These are phyloP conservation scores for Cephus pygmeus DNA, from an alignment of 2,888 invertebrate genomes.

Conservation along the genomic window DNA sequence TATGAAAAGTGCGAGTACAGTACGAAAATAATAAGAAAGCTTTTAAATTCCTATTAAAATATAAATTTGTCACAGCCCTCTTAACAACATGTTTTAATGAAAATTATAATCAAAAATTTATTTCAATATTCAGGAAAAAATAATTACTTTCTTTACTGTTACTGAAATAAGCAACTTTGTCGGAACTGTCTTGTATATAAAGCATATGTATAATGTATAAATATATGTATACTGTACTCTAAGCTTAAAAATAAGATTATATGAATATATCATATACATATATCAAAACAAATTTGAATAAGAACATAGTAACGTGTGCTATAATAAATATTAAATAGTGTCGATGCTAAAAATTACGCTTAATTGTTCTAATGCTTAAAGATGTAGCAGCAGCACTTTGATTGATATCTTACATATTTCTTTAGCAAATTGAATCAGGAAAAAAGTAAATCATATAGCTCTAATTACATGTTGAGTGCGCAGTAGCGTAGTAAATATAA, in stretches of 20 bases:
- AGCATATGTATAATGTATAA: no score
- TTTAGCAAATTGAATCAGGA: neutral
- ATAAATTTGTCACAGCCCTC: neutral
- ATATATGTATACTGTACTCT: no score
- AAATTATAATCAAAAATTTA: neutral
- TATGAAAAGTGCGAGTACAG: neutral
- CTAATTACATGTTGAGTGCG: neutral
- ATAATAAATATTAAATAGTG: neutral
- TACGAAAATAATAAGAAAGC: neutral
- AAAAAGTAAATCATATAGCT: neutral
- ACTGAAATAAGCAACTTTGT: neutral
- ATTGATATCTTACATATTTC: no score
- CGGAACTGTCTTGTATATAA: no score
- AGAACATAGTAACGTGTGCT: neutral
- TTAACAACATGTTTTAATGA: neutral
- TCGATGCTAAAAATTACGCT: neutral
- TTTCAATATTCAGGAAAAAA: neutral
- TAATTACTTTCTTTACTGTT: neutral
- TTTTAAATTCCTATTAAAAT: neutral
- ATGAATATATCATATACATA: neutral
- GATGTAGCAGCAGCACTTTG: neutral
- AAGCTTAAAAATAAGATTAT: no score
- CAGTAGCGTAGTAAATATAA: neutral
- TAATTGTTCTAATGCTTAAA: neutral
- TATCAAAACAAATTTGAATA: neutral